phyloP scores from a whole-genome alignment of 2,113 vertebrate genomes.

The Tragulus kanchil region DNA sequence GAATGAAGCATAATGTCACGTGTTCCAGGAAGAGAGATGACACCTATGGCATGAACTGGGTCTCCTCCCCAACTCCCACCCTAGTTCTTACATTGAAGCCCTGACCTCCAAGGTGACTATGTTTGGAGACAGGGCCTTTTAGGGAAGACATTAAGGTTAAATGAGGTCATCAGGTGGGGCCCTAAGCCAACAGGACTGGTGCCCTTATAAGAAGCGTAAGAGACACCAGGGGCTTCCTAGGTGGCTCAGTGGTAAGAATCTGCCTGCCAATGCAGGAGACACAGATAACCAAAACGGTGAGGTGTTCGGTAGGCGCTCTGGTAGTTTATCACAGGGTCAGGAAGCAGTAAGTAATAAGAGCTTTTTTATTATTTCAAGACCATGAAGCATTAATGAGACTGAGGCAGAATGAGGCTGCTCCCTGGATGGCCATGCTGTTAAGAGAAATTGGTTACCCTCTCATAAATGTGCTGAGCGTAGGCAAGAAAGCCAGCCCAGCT shows the following conservation, averaged over 20 bases:
- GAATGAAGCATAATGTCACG: neutral
- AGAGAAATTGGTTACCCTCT: neutral
- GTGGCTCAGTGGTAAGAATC: neutral
- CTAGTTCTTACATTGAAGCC: neutral
- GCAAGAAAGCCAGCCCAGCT: neutral
- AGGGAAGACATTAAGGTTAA: neutral
- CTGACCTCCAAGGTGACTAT: neutral
- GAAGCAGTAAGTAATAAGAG: neutral
- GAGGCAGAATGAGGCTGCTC: neutral
- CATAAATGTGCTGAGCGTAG: neutral
- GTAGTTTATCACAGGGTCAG: neutral
- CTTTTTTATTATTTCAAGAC: constrained; percentile 52
- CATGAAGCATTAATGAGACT: neutral
- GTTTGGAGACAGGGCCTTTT: neutral
- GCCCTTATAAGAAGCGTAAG: neutral
- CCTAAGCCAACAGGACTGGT: neutral
- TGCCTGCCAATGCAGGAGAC: neutral
- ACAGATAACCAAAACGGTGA: neutral
- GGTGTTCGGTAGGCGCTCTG: neutral
- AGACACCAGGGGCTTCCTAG: neutral
- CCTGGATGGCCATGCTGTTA: neutral
- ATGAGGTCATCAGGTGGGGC: neutral
- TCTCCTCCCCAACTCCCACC: no score
- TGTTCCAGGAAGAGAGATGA: neutral
- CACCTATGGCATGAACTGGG: neutral